Base-by-base conservation (phyloP, 2,888 invertebrate genomes). In the Ethmia dodecea region DNA sequence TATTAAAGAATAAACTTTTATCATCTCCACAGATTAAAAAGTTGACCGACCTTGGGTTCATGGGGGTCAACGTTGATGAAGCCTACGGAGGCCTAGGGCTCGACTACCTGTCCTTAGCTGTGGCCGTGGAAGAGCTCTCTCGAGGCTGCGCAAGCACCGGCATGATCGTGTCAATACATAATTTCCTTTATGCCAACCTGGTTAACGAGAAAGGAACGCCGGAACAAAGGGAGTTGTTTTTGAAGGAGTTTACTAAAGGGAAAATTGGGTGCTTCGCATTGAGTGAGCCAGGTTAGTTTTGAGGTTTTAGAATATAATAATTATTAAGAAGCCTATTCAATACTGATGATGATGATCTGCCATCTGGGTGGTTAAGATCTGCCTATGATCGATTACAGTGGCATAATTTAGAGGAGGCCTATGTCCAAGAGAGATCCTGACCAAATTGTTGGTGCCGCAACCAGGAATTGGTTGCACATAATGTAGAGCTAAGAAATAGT, bases 81-180 rank as follows among this genome's bases (percentile, higher is more conserved):
- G 78, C 88, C 30, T 89, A 90, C 57, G 92, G 93, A 3, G 94
- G 94, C 1, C 74, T 91, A 13, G 92, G 89, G 0, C 74, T 92
- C 18, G 93, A 93, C 69, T 89, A 89, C 46, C 70, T 94, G 18
- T 90, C 93, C 0, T 86, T 94, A 35, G 90, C 93, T 0, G 67
- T 94, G 2, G 93, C 91, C 0, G 90, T 94, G 32, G 94, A 94
- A 63, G 94, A 95, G 75, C 79, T 94, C 9, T 91, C 93, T 11
- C 83, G 91, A 31, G 93, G 92, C 8, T 94, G 94, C 79, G 94
- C 93, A 6, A 90, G 92, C 29, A 90, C 92, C 0, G 94, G 93
- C 38, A 90, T 92, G 60, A 90, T 94, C 33, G 81, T 93, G 49
- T 92, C 93, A 37, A 93, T 93, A 35, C 92, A 94, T 60, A 95